Evolutionary conservation across 2,888 invertebrate species (phyloP), one percentile per base, ranked within the genome.

Genomic region (Carcina quercana): DNA sequence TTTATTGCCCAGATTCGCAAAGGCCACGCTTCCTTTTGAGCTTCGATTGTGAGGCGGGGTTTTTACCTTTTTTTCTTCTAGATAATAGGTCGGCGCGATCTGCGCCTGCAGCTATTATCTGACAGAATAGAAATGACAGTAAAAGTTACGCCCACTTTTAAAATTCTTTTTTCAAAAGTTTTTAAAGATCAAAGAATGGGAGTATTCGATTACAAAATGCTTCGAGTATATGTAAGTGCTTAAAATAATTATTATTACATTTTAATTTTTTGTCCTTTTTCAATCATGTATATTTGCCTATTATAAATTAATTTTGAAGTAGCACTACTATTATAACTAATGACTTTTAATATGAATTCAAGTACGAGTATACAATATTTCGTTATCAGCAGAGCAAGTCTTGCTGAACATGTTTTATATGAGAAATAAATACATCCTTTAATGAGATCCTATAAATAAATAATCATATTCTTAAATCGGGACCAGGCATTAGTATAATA

Each of bases 1-100:
- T 83, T 80, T 83, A 82, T 83, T 82, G 72, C 69, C 74, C 66
- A 70, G 65, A 80, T 83, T 82, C 66, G 82, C 80, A 65, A 72
- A 74, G 78, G 76, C 59, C 64, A 68, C 70, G 72, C 67, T 71
- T 72, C 68, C 59, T 70, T 73, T 75, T 58, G 50, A 62, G 56
- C 52, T 54, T 62, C 62, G 58, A 75, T 70, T 71, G 69, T 74
- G 41, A 50, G 54, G 60, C 63, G 65, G 63, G 61, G 55, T 33
- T 34, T 51, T 57, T 58, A 54, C 47, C 33, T 40, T 44, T 42
- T 35, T 42, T 44, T 40, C 46, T 50, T 53, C 52, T 48, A 43
- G 52, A 73, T 76, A 79, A 80, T 74, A 69, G 69, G 59, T 53
- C 68, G 70, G 72, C 70, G 71, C 74, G 71, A 69, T 68, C 59